A percentile compares a stretch with the other conserved stretches of the same genome.
Conservation (phyloP, 2,888 invertebrate genomes). For the Brachycybe producta region DNA sequence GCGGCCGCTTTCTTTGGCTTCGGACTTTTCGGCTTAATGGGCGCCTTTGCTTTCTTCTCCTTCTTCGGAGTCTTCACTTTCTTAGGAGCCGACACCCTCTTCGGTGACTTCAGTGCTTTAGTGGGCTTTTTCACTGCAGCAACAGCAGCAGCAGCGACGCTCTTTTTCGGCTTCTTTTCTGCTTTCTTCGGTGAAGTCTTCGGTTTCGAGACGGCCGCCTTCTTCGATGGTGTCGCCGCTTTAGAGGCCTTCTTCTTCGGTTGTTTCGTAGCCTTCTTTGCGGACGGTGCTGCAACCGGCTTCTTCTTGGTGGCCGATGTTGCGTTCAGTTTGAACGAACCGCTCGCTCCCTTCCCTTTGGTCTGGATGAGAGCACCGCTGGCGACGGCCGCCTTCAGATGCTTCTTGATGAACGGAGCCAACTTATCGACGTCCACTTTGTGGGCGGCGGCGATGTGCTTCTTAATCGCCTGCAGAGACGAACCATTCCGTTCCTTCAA, state of each 20-base stretch:
- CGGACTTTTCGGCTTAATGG: constrained; percentile 13
- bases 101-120: constrained; percentile 19
- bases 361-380: constrained; percentile 31
- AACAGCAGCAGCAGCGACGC: constrained; percentile 18
- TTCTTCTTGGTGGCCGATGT: constrained; percentile 11
- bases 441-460: constrained; percentile 47
- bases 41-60: constrained; percentile 15
- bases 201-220: too few relatives aligned
- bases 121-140: constrained; percentile 19
- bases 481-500: constrained; percentile 43
- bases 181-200: too few relatives aligned
- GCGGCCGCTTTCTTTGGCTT: constrained; percentile 21
- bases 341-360: constrained; percentile 29
- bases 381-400: constrained; percentile 44
- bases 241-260: constrained; percentile 17
- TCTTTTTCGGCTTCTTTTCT: constrained; percentile 17
- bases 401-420: constrained; percentile 46
- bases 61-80: constrained; percentile 21
- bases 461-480: constrained; percentile 46
- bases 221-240: too few relatives aligned
- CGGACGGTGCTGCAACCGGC: constrained; percentile 2
- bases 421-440: constrained; percentile 46
- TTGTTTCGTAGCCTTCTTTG: not conserved
- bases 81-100: constrained; percentile 22
- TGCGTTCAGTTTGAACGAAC: constrained; percentile 26